Evolutionary conservation across 2,797 vertebrate genomes (phyloP).

Genomic region (Botia kubotai): DNA sequence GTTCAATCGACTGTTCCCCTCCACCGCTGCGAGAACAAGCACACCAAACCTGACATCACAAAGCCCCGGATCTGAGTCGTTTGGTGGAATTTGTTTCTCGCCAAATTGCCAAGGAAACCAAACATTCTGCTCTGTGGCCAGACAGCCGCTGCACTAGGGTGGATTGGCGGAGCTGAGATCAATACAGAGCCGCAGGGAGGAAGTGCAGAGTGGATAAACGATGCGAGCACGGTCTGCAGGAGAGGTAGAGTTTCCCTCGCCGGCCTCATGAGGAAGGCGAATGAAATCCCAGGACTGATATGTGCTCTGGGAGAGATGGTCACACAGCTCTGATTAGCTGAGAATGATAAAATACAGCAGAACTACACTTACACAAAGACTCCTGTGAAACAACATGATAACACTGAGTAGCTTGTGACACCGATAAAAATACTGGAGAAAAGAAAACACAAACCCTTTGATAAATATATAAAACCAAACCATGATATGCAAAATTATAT

Average conservation of each 20-base stretch:
- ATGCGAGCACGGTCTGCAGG: constrained; percentile 17
- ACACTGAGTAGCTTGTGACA: background rate
- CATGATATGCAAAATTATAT: too few relatives aligned
- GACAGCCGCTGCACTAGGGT: constrained; percentile 27
- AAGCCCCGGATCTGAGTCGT: constrained; percentile 25
- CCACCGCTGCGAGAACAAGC: constrained; percentile 50
- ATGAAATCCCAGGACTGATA: constrained; percentile 5
- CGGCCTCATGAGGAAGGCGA: constrained; percentile 35
- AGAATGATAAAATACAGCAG: constrained; percentile 14
- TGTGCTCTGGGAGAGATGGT: constrained; percentile 8
- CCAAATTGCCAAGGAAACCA: constrained; percentile 53
- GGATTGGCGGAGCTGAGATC: constrained; percentile 39
- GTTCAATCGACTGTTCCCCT: constrained; percentile 47
- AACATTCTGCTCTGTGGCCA: constrained; percentile 37
- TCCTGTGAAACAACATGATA: constrained; percentile 25
- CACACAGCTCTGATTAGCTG: constrained; percentile 24
- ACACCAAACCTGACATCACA: constrained; percentile 61
- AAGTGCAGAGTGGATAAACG: constrained; percentile 29
- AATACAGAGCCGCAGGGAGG: constrained; percentile 44
- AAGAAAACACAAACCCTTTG: background rate
- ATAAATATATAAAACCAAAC: background rate
- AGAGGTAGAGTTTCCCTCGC: constrained; percentile 32
- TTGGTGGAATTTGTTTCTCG: constrained; percentile 28
- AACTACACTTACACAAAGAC: constrained; percentile 8
- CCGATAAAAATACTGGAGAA: background rate